phyloP scores from a whole-genome alignment of 2,113 vertebrate species.

The Cyphomyrus discorhynchus region DNA sequence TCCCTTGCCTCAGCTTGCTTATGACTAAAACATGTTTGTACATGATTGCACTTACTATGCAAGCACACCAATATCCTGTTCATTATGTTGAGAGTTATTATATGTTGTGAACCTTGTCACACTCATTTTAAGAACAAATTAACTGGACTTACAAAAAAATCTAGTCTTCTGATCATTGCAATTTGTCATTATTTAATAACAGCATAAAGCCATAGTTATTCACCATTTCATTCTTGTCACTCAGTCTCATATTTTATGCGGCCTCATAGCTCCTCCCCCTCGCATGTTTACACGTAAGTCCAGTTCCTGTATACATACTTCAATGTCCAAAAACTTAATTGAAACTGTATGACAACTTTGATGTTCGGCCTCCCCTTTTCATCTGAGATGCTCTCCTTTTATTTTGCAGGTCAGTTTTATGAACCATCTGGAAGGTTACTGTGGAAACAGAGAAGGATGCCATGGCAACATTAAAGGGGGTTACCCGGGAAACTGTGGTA shows the following conservation, averaged over 20 bases:
- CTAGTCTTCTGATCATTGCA: neutral
- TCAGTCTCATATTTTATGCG: neutral
- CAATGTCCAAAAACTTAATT: neutral
- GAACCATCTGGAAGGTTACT: conserved; percentile 76
- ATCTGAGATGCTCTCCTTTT: neutral
- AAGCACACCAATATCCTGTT: neutral
- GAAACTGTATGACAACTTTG: neutral
- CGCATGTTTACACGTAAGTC: neutral
- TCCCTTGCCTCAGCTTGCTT: neutral
- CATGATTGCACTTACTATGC: neutral
- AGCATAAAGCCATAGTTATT: neutral
- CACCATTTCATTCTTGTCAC: neutral
- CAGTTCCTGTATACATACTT: neutral
- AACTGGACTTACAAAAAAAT: neutral
- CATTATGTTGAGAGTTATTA: neutral
- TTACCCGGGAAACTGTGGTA: conserved; percentile 91
- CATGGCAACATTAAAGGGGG: conserved; percentile 81
- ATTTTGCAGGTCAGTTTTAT: conserved; percentile 40
- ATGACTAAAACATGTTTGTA: neutral
- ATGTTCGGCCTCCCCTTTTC: neutral
- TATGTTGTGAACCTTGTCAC: neutral
- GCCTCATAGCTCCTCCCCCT: neutral
- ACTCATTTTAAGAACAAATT: neutral
- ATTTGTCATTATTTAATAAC: neutral
- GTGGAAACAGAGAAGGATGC: conserved; percentile 66